These are phyloP conservation scores for Buceros bicornis DNA, from an alignment of 2,797 vertebrate species.

Conservation along the genomic window DNA sequence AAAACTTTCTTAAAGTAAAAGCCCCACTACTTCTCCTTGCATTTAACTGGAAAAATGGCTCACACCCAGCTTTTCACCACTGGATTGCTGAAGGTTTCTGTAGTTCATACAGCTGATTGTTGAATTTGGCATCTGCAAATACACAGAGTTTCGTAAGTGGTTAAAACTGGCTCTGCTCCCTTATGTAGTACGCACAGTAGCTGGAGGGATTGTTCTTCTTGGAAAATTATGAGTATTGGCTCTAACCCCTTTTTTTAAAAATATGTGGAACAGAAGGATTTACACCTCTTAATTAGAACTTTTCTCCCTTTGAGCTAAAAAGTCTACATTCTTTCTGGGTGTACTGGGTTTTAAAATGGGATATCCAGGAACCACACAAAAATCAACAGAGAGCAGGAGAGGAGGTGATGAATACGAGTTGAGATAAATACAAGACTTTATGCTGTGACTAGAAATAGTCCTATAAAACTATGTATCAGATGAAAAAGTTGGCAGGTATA, in stretches of 20 bases:
- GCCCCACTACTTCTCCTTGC: not conserved
- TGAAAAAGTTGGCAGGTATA: conserved; percentile 20
- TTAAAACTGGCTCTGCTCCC: conserved; percentile 52
- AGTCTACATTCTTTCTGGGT: conserved; percentile 28
- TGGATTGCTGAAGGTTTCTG: conserved; percentile 53
- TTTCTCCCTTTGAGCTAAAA: conserved; percentile 29
- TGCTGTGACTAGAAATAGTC: conserved; percentile 10
- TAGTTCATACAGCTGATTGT: conserved; percentile 64
- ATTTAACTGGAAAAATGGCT: conserved; percentile 64
- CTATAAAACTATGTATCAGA: conserved; percentile 4
- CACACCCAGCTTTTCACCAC: conserved; percentile 35
- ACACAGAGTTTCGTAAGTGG: conserved; percentile 43
- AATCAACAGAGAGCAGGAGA: not conserved
- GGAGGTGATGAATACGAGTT: not conserved
- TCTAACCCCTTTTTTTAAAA: conserved; percentile 23
- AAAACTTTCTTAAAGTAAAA: conserved; percentile 7
- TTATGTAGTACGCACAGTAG: conserved; percentile 49
- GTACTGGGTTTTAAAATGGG: conserved; percentile 8
- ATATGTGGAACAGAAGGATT: conserved; percentile 67
- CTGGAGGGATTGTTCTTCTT: conserved; percentile 38
- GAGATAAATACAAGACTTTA: conserved; percentile 18
- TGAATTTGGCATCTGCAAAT: conserved; percentile 67
- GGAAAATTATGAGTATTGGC: conserved; percentile 67
- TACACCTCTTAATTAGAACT: conserved; percentile 72
- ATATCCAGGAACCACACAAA: not conserved